A percentile compares a stretch with the other conserved stretches of the same genome.
These are phyloP conservation scores for Nothobranchius kuhntae DNA, from an alignment of 2,113 vertebrate genomes.

Conservation along the genomic window DNA sequence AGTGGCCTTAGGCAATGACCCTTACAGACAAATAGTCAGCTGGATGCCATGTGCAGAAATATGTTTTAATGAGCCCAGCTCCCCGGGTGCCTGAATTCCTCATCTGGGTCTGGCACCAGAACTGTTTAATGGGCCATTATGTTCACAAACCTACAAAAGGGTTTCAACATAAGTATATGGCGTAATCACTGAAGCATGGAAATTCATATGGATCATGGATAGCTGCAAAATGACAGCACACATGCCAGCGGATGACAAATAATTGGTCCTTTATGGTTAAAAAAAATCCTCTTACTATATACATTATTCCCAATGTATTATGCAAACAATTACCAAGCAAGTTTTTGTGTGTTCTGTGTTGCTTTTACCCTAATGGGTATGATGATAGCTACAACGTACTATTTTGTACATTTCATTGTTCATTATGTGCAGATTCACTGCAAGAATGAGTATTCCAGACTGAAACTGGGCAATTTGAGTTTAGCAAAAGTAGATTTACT, in stretches of 20 bases:
- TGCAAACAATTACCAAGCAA: background rate
- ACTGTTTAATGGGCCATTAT: slow-evolving; percentile 47
- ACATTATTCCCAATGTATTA: background rate
- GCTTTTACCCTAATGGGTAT: background rate
- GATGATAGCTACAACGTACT: background rate
- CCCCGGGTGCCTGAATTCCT: slow-evolving; percentile 42
- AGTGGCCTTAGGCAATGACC: slow-evolving; percentile 10
- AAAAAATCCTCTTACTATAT: background rate
- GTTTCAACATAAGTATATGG: slow-evolving; percentile 15
- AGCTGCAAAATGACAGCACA: background rate
- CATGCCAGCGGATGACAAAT: background rate
- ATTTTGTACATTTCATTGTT: background rate
- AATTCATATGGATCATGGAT: slow-evolving; percentile 9
- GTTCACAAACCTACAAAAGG: slow-evolving; percentile 41
- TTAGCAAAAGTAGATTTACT: background rate
- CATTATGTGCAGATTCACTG: background rate
- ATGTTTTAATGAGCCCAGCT: slow-evolving; percentile 51
- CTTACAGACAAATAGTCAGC: slow-evolving; percentile 39
- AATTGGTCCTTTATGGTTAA: background rate
- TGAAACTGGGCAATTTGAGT: background rate
- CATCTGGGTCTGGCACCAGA: slow-evolving; percentile 36
- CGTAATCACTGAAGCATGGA: slow-evolving; percentile 16
- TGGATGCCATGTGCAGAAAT: slow-evolving; percentile 46
- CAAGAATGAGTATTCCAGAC: background rate
- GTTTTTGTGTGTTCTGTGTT: background rate